These are phyloP conservation scores for Oscheius sp. DNA, from an alignment of 2,888 invertebrate species.

Conservation along the genomic window DNA sequence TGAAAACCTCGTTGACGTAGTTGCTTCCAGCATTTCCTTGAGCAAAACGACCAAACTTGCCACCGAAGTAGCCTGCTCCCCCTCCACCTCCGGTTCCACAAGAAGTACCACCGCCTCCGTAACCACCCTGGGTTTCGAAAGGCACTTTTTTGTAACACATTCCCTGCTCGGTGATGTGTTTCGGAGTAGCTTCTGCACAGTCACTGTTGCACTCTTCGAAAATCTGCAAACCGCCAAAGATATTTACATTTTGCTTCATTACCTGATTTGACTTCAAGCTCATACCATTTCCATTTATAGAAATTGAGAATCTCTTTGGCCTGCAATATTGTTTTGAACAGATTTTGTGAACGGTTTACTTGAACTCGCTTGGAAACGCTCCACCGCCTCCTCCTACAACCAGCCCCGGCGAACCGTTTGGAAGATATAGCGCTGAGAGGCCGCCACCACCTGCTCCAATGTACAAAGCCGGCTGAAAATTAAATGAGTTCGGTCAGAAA, in stretches of 20 bases:
- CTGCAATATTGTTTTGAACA: neutral
- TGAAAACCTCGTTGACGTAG: neutral
- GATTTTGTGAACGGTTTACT: neutral
- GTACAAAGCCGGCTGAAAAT: constrained; percentile 9
- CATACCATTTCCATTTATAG: constrained; percentile 21
- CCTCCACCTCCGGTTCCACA: constrained; percentile 31
- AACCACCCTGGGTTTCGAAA: constrained; percentile 21
- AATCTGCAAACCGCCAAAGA: neutral
- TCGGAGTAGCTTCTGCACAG: constrained; percentile 17
- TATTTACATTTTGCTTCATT: neutral
- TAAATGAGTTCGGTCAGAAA: neutral
- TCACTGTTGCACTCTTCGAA: constrained; percentile 15
- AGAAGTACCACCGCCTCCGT: constrained; percentile 24
- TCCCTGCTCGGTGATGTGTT: neutral
- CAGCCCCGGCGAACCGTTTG: neutral
- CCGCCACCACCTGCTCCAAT: constrained; percentile 33
- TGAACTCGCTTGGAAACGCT: constrained; percentile 6
- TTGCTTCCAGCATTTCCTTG: constrained; percentile 7
- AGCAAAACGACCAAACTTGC: constrained; percentile 12
- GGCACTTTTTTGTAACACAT: constrained; percentile 19
- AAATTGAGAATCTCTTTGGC: neutral
- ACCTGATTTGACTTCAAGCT: constrained; percentile 2
- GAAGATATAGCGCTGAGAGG: constrained; percentile 9
- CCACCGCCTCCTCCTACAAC: constrained; percentile 31
- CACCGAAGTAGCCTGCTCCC: constrained; percentile 20